Evolutionary conservation across 2,797 vertebrate species (phyloP), one percentile per base, ranked within the genome.

Genomic region (Choloepus didactylus): DNA sequence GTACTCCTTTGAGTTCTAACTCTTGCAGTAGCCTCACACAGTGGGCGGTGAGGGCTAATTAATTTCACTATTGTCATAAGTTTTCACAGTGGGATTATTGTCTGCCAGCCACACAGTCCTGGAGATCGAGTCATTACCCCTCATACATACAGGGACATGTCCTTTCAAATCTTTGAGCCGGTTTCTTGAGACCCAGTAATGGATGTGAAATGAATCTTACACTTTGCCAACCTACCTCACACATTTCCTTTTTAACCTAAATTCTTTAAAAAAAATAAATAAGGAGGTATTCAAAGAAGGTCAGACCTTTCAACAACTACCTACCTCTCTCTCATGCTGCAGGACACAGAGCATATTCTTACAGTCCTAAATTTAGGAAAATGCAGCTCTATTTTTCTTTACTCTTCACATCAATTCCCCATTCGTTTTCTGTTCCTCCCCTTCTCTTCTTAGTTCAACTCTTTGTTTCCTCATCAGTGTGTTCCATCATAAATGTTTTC

Each of bases 171-270:
- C 38, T 93, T 70, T 85, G 75, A 91, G 66, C 85, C 93, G 95
- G 70, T 95, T 97, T 95, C 96, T 83, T 73, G 89, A 97, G 96
- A 97, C 85, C 80, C 94, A 85, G 15, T 81, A 87, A 92, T 12
- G 29, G 67, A 15, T 95, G 72, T 97, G 95, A 98, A 97, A 97
- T 97, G 86, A 98, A 95, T 80, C 73, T 92, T 76, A 67, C 49
- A 67, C 59, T 86, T 76, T 89, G 76, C 25, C 79, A 83, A 79
- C 35, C 23, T 83, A 81, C 59, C 18, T 87, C 35, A 67, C 18
- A 46, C n/a, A 79, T 81, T 94, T 93, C 29, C 35, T 85, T 87
- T 93, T 95, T 75, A 95, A 69, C 84, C 54, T 86, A 79, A 83
- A 60, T 96, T 89, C 64, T 95, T 95, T 41, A 88, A 90, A 70